Conservation (phyloP, 2,113 vertebrate genomes). For the Apus apus region DNA sequence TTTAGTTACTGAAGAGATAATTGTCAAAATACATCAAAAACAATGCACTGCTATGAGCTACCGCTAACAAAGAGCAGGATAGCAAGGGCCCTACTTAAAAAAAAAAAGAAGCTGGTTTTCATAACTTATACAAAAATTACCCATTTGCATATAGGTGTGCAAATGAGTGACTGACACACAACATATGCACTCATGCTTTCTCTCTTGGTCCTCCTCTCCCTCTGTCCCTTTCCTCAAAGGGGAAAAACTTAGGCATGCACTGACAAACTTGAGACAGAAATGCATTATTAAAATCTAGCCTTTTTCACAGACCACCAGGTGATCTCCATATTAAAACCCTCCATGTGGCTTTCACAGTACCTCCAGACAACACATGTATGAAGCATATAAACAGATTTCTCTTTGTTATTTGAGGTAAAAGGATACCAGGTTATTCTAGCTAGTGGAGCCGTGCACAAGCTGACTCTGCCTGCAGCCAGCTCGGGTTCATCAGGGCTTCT, state of each 20-base stretch:
- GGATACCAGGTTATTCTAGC: background rate
- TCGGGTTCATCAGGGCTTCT: rapidly evolving
- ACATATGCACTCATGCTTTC: background rate
- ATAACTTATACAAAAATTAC: background rate
- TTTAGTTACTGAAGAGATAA: background rate
- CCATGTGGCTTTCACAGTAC: background rate
- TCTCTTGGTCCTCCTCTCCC: background rate
- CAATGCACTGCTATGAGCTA: background rate
- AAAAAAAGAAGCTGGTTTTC: background rate
- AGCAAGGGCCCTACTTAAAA: background rate
- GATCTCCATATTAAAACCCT: background rate
- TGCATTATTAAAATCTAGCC: background rate
- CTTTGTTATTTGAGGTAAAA: background rate
- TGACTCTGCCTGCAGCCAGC: background rate
- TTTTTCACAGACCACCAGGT: background rate
- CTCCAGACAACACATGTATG: rapidly evolving
- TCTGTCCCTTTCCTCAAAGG: background rate
- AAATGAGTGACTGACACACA: background rate
- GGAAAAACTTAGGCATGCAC: background rate
- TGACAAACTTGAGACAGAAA: background rate
- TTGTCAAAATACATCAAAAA: background rate
- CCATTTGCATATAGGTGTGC: background rate
- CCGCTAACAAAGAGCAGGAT: background rate
- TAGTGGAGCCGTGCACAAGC: background rate
- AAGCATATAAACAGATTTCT: background rate